Percentiles rank a stretch among this genome's conserved stretches.
phyloP scores from a whole-genome alignment of 2,797 vertebrate species.

The Etheostoma nigrum region DNA sequence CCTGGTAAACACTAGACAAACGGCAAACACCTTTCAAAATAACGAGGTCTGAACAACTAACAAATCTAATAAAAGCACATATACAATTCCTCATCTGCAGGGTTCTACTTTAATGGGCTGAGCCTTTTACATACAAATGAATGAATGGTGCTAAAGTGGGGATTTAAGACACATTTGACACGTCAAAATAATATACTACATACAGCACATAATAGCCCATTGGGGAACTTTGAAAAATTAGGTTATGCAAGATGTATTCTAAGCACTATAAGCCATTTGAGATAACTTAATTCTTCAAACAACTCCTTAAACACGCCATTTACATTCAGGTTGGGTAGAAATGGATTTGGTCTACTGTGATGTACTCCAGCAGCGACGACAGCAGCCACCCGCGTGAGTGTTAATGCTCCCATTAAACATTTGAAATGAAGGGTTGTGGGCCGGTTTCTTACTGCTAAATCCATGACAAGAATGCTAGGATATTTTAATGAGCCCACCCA shows the following conservation, averaged over 20 bases:
- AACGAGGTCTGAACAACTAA: constrained; percentile 14
- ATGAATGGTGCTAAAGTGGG: constrained; percentile 28
- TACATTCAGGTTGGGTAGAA: constrained; percentile 63
- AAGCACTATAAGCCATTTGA: constrained; percentile 54
- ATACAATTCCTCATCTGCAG: constrained; percentile 18
- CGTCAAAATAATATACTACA: constrained; percentile 50
- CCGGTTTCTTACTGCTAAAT: constrained; percentile 53
- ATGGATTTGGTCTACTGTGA: constrained; percentile 53
- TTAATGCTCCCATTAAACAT: constrained; percentile 72
- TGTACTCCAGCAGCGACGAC: constrained; percentile 49
- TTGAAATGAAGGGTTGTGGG: constrained; percentile 55
- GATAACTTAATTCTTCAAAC: constrained; percentile 57
- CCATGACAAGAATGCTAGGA: constrained; percentile 44
- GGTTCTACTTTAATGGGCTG: constrained; percentile 25
- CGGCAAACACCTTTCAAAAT: constrained; percentile 6
- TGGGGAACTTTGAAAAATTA: constrained; percentile 52
- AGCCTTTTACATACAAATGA: constrained; percentile 13
- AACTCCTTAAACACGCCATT: constrained; percentile 59
- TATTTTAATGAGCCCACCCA: constrained; percentile 41
- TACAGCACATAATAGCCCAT: constrained; percentile 19
- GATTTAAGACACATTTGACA: constrained; percentile 49
- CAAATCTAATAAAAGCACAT: constrained; percentile 18
- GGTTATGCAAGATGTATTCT: constrained; percentile 55
- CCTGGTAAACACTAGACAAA: constrained; percentile 15
- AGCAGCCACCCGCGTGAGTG: constrained; percentile 52